Conservation (phyloP, 2,797 vertebrate species). For the Vireo griseus region DNA sequence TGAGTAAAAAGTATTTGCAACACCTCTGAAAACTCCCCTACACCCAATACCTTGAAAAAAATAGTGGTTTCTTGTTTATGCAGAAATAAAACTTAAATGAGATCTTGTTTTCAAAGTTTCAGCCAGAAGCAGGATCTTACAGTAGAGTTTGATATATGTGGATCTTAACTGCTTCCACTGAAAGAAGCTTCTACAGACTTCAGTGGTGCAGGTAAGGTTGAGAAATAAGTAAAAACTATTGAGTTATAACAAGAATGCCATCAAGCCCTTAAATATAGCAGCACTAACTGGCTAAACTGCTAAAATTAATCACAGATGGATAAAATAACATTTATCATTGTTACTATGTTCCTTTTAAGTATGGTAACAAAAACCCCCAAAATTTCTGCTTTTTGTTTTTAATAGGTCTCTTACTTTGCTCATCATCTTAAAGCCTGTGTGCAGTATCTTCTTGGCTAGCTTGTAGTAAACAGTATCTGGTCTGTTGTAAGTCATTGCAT, state of each 20-base stretch:
- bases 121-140: background rate
- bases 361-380: background rate
- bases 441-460: conserved; percentile 95
- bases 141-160: background rate
- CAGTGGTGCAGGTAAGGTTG: background rate
- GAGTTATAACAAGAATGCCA: background rate
- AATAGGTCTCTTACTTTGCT: conserved; percentile 88
- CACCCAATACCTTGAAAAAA: background rate
- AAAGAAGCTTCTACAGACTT: background rate
- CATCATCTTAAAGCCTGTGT: conserved; percentile 99
- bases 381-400: background rate
- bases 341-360: background rate
- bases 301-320: background rate
- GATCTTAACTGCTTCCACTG: background rate
- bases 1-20: background rate
- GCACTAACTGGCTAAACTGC: background rate
- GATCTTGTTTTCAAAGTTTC: background rate
- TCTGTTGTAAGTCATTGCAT: conserved; percentile 97
- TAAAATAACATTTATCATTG: background rate
- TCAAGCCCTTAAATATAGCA: background rate
- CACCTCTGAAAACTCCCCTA: background rate
- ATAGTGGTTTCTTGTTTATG: background rate
- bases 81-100: background rate
- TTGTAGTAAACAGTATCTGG: conserved; percentile 99
- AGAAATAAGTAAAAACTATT: background rate